These are phyloP conservation scores for Sus cebifrons DNA, from an alignment of 2,797 vertebrate species.

Conservation along the genomic window DNA sequence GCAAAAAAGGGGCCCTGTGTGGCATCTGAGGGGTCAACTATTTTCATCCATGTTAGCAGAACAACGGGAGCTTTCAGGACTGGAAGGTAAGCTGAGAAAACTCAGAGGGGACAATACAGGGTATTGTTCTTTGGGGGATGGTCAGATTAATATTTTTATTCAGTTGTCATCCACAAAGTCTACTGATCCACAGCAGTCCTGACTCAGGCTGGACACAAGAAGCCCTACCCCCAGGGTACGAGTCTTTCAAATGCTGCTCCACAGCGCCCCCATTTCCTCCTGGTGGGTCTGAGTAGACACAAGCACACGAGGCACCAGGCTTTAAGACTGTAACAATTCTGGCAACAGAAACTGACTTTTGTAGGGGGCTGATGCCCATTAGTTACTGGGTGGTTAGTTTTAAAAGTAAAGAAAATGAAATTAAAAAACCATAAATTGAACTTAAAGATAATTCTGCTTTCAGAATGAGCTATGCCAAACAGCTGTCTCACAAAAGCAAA, in stretches of 20 bases:
- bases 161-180: neutral
- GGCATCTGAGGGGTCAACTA: neutral
- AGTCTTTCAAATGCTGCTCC: neutral
- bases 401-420: neutral
- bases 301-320: neutral
- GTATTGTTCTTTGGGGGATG: neutral
- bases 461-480: constrained; percentile 11
- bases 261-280: neutral
- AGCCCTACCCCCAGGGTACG: neutral
- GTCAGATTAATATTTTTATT: neutral
- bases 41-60: neutral
- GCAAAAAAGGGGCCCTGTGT: neutral
- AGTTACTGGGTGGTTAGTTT: neutral
- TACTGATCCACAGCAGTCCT: too few relatives aligned
- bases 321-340: too few relatives aligned
- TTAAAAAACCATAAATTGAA: neutral
- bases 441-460: constrained; percentile 16
- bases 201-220: neutral
- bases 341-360: neutral
- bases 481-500: constrained; percentile 25
- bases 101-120: neutral
- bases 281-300: neutral
- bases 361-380: neutral
- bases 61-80: neutral
- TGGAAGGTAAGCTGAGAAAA: neutral